These are phyloP conservation scores for Nephotettix cincticeps DNA, from an alignment of 1,140 invertebrate species.

Conservation along the genomic window DNA sequence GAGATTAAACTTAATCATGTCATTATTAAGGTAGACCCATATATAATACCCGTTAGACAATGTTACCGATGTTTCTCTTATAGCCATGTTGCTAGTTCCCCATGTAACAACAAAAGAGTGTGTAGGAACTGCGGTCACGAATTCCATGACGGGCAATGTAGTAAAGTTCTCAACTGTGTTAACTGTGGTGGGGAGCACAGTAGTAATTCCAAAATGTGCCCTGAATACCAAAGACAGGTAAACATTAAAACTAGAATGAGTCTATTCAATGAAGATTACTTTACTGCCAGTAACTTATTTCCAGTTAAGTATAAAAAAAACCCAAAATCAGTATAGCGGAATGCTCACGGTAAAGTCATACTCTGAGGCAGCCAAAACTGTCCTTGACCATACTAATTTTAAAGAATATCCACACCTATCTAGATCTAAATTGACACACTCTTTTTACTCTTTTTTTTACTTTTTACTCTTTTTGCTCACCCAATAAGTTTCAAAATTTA, in stretches of 20 bases:
- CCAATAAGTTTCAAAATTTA: too few relatives aligned
- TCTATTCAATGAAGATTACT: background rate
- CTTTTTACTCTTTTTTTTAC: too few relatives aligned
- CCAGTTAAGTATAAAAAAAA: background rate
- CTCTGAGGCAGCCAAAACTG: background rate
- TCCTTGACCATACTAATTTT: background rate
- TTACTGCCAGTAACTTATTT: background rate
- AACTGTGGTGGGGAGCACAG: background rate
- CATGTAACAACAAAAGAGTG: background rate
- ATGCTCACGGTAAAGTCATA: too few relatives aligned
- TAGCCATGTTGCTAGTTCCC: background rate
- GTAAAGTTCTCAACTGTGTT: background rate
- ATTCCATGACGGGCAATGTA: background rate
- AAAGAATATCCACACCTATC: background rate
- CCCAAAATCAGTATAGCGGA: background rate
- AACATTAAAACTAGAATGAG: background rate
- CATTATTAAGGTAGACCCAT: background rate
- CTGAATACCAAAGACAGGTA: background rate
- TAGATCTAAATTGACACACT: too few relatives aligned
- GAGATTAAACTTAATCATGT: background rate
- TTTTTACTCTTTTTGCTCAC: background rate
- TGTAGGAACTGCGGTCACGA: background rate
- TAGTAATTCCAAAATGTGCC: background rate
- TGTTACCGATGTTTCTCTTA: background rate
- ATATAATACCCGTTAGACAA: background rate